Evolutionary conservation across 1,140 invertebrate species (phyloP).

Genomic region (Bombus picipes): DNA sequence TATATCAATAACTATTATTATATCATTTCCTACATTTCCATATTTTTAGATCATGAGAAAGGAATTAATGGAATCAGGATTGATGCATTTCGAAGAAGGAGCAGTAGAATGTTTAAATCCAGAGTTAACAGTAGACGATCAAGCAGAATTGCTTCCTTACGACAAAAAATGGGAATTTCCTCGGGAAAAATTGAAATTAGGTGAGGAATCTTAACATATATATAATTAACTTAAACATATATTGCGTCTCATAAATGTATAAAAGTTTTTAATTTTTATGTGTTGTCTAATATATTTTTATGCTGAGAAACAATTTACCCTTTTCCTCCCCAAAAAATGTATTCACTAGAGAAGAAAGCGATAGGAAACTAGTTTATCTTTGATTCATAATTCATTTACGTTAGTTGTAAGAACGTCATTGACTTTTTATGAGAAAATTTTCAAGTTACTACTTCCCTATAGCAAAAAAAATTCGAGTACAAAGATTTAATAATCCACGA

Average conservation of each 20-base stretch:
- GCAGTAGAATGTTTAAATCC: slow-evolving; percentile 92
- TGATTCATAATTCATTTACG: too few relatives aligned
- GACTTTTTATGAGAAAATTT: too few relatives aligned
- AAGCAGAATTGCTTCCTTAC: slow-evolving; percentile 95
- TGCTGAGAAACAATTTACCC: too few relatives aligned
- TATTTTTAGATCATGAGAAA: slow-evolving; percentile 83
- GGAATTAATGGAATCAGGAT: slow-evolving; percentile 86
- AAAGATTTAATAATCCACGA: too few relatives aligned
- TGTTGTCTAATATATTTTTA: too few relatives aligned
- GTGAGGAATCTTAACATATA: slow-evolving; percentile 77
- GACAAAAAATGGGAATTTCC: slow-evolving; percentile 96
- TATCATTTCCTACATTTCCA: neutral
- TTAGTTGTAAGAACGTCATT: too few relatives aligned
- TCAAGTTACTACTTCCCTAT: too few relatives aligned
- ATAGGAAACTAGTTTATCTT: too few relatives aligned
- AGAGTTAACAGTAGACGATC: slow-evolving; percentile 93
- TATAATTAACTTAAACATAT: neutral
- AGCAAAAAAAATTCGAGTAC: too few relatives aligned
- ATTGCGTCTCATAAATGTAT: neutral
- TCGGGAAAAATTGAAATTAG: slow-evolving; percentile 91
- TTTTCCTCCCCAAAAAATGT: rapidly evolving
- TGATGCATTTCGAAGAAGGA: slow-evolving; percentile 91
- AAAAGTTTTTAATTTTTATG: too few relatives aligned
- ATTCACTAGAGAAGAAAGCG: too few relatives aligned
- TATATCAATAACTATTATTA: too few relatives aligned